These are phyloP conservation scores for Cygnus atratus DNA, from an alignment of 2,113 vertebrate species.

Conservation along the genomic window DNA sequence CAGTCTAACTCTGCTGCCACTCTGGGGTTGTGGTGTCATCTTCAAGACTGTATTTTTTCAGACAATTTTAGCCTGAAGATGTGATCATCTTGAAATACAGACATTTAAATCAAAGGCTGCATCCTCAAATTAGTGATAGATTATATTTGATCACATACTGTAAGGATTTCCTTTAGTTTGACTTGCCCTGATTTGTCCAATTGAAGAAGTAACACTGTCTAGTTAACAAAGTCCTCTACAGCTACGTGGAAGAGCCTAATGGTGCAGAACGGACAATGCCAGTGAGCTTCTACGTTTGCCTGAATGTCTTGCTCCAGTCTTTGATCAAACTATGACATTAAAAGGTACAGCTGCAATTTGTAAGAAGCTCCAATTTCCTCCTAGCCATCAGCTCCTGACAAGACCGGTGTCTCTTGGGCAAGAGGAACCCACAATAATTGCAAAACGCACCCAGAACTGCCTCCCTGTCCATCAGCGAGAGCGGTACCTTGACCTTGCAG, in stretches of 20 bases:
- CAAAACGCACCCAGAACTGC: not conserved
- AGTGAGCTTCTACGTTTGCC: not conserved
- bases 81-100: not conserved
- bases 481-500: not conserved
- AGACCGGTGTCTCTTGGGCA: not conserved
- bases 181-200: not conserved
- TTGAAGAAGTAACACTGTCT: not conserved
- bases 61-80: not conserved
- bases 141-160: not conserved
- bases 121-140: not conserved
- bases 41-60: not conserved
- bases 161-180: not conserved
- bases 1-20: not conserved
- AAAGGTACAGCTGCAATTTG: not conserved
- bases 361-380: not conserved
- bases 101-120: not conserved
- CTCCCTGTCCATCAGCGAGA: not conserved
- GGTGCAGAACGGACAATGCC: not conserved
- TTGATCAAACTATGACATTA: not conserved
- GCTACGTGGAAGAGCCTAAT: not conserved
- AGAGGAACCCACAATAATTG: not conserved
- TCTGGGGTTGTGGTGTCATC: not conserved
- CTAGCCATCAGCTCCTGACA: not conserved
- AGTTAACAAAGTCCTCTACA: not conserved
- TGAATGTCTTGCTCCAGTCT: not conserved